Percentiles rank a stretch among this genome's conserved stretches.
These are phyloP conservation scores for Diphyllodes magnificus DNA, from an alignment of 2,113 vertebrate species.

Conservation along the genomic window DNA sequence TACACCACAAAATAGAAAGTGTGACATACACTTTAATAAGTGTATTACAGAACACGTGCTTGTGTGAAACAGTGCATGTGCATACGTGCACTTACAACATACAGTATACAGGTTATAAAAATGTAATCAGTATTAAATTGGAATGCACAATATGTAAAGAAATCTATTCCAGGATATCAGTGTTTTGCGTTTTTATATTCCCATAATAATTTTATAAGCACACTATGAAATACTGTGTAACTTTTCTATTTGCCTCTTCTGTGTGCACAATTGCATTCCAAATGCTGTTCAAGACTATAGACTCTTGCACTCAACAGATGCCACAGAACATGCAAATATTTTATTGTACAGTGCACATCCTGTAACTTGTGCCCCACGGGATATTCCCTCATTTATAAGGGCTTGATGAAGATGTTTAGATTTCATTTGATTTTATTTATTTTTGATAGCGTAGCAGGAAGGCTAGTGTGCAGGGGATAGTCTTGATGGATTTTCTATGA, in stretches of 20 bases:
- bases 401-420: slow-evolving; percentile 33
- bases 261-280: neutral
- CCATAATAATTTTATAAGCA: neutral
- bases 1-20: neutral
- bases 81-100: neutral
- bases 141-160: neutral
- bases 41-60: neutral
- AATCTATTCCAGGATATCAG: neutral
- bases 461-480: neutral
- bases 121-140: neutral
- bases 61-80: neutral
- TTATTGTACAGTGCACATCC: neutral
- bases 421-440: slow-evolving; percentile 46
- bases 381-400: slow-evolving; percentile 13
- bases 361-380: neutral
- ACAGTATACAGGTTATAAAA: neutral
- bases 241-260: neutral
- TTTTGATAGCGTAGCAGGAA: slow-evolving; percentile 20
- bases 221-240: neutral
- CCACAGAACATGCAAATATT: slow-evolving; percentile 1
- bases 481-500: slow-evolving; percentile 77
- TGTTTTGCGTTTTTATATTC: neutral
- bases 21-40: neutral
- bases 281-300: neutral
- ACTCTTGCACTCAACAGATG: neutral